These are phyloP conservation scores for Cerceris rybyensis DNA, from an alignment of 2,888 invertebrate genomes.

Conservation along the genomic window DNA sequence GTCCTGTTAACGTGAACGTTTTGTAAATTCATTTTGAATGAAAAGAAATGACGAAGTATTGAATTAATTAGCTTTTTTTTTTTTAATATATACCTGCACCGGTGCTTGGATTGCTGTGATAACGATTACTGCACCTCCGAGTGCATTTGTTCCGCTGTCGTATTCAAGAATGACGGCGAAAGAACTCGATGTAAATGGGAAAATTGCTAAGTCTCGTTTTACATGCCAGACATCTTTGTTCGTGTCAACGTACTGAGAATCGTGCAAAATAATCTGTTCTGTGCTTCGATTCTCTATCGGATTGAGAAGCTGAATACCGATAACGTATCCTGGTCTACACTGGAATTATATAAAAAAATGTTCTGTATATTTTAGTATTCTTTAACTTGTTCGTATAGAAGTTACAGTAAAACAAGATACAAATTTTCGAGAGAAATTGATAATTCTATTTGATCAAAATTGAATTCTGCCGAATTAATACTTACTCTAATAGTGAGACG, in stretches of 20 bases:
- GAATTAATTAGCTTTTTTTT: neutral
- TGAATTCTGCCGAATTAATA: neutral
- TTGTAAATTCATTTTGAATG: slow-evolving; percentile 3
- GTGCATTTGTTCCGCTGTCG: slow-evolving; percentile 89
- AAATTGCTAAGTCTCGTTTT: slow-evolving; percentile 92
- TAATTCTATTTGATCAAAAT: too few relatives aligned
- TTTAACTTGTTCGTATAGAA: too few relatives aligned
- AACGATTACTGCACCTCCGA: slow-evolving; percentile 92
- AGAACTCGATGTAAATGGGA: slow-evolving; percentile 94
- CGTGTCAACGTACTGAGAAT: slow-evolving; percentile 87
- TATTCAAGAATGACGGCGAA: slow-evolving; percentile 92
- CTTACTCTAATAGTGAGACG: slow-evolving; percentile 75
- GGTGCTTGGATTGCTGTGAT: slow-evolving; percentile 89
- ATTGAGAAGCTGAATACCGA: slow-evolving; percentile 95
- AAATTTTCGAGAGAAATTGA: too few relatives aligned
- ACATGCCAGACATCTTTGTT: slow-evolving; percentile 87
- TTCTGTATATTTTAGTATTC: neutral
- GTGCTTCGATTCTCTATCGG: slow-evolving; percentile 94
- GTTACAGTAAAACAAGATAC: too few relatives aligned
- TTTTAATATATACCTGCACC: slow-evolving; percentile 81
- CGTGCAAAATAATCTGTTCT: slow-evolving; percentile 91
- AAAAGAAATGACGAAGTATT: neutral
- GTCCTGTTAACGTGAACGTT: slow-evolving; percentile 81
- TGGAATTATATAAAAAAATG: slow-evolving; percentile 57
- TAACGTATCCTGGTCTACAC: slow-evolving; percentile 92